Evolutionary conservation across 37 sponge, comb jelly and placozoan species (phyloP).

Genomic region (Crambe crambe): DNA sequence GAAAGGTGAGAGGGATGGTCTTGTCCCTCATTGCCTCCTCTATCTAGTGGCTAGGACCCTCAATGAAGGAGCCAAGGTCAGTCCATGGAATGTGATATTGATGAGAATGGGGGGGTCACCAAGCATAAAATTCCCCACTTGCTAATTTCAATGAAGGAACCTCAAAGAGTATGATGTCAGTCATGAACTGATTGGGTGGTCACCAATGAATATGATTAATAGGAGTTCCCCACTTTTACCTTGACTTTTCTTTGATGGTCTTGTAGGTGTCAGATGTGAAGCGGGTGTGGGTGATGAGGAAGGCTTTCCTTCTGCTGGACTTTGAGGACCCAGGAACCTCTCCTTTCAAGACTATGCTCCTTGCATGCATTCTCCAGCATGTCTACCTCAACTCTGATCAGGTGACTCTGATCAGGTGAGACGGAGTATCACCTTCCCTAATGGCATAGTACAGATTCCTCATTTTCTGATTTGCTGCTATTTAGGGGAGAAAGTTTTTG

Average conservation of each 20-base stretch:
- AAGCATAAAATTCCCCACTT: too few relatives aligned
- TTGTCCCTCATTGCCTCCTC: slow-evolving; percentile 66
- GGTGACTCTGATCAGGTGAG: slow-evolving; percentile 6
- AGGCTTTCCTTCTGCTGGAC: slow-evolving; percentile 65
- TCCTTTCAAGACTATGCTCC: slow-evolving; percentile 61
- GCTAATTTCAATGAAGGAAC: too few relatives aligned
- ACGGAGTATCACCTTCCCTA: too few relatives aligned
- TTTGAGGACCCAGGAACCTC: slow-evolving; percentile 66
- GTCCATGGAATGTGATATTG: neutral
- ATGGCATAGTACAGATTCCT: too few relatives aligned
- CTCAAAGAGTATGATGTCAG: too few relatives aligned
- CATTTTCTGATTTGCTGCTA: neutral
- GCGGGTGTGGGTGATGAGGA: slow-evolving; percentile 62
- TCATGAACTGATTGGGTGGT: too few relatives aligned
- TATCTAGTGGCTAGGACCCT: slow-evolving; percentile 54
- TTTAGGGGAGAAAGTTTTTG: slow-evolving; percentile 69
- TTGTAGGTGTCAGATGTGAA: slow-evolving; percentile 53
- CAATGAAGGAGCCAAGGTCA: slow-evolving; percentile 14
- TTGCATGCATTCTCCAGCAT: slow-evolving; percentile 42
- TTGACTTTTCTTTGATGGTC: too few relatives aligned
- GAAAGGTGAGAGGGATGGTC: slow-evolving; percentile 29
- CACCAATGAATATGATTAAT: too few relatives aligned
- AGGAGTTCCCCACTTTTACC: too few relatives aligned
- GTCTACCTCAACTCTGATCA: slow-evolving; percentile 60
- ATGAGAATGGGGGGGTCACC: neutral